Evolutionary conservation across 1,140 invertebrate species (phyloP).

Genomic region (Ganaspis sp.): DNA sequence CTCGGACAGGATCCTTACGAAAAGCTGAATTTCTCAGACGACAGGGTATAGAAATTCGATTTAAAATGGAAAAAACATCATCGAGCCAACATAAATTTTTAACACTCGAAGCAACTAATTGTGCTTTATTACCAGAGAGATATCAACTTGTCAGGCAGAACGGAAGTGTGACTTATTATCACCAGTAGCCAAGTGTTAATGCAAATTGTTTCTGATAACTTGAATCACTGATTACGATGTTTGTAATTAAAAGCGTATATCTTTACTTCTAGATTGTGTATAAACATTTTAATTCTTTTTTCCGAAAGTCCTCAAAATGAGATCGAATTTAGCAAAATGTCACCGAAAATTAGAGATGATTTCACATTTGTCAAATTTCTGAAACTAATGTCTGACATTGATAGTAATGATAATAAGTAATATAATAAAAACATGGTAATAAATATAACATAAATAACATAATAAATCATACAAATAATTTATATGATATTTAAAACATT

Average conservation of each 20-base stretch:
- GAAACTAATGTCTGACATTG: too few species aligned
- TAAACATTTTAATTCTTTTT: not conserved
- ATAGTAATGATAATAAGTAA: too few species aligned
- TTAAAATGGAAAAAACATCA: not conserved
- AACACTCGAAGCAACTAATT: conserved; percentile 8
- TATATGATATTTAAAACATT: too few species aligned
- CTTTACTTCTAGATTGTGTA: not conserved
- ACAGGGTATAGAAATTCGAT: not conserved
- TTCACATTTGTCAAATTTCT: too few species aligned
- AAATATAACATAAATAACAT: too few species aligned
- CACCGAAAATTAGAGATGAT: too few species aligned
- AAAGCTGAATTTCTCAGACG: not conserved
- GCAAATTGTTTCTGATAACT: conserved; percentile 27
- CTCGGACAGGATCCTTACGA: conserved; percentile 13
- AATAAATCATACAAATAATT: too few species aligned
- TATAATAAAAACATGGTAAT: too few species aligned
- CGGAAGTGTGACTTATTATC: conserved; percentile 18
- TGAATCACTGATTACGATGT: conserved; percentile 11
- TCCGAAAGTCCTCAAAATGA: too few species aligned
- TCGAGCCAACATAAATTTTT: not conserved
- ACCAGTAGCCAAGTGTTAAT: conserved; percentile 8
- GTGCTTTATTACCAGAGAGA: conserved; percentile 8
- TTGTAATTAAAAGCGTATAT: conserved; percentile 12
- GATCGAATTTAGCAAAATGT: too few species aligned
- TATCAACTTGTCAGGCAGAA: conserved; percentile 22